Conservation (phyloP, 2,888 invertebrate genomes). For the Sipha maydis region DNA sequence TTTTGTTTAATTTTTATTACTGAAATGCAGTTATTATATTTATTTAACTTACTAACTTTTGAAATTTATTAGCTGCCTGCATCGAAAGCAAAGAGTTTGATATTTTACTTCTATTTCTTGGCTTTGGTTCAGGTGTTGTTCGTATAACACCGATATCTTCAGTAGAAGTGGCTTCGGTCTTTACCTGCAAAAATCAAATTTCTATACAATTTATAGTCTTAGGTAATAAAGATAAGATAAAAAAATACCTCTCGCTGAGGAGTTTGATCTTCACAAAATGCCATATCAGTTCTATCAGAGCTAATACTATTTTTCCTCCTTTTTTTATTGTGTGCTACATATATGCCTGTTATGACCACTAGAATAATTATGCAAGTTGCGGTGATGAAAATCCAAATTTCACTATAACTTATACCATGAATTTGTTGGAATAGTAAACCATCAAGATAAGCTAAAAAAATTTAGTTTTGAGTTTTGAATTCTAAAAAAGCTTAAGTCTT, state of each 20-base stretch:
- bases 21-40: not conserved
- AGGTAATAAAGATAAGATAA: not conserved
- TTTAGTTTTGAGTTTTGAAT: not conserved
- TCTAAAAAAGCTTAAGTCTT: not conserved
- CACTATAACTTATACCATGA: constrained; percentile 3
- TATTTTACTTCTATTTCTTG: constrained; percentile 65
- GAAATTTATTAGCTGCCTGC: constrained; percentile 87
- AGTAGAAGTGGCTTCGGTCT: constrained; percentile 53
- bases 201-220: not conserved
- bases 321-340: constrained; percentile 40
- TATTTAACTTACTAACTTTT: constrained; percentile 70
- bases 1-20: not conserved
- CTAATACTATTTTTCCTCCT: constrained; percentile 38
- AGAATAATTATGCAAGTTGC: not conserved
- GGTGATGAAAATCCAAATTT: constrained; percentile 23
- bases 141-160: constrained; percentile 64
- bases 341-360: not conserved
- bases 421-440: constrained; percentile 16
- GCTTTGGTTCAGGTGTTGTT: constrained; percentile 62
- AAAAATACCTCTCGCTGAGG: constrained; percentile 8
- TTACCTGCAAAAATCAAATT: constrained; percentile 23
- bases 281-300: constrained; percentile 32
- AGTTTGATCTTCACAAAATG: constrained; percentile 26
- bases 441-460: constrained; percentile 42
- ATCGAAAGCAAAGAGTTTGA: constrained; percentile 85